Evolutionary conservation across 2,888 invertebrate genomes (phyloP).

Genomic region (Agelastica alni): DNA sequence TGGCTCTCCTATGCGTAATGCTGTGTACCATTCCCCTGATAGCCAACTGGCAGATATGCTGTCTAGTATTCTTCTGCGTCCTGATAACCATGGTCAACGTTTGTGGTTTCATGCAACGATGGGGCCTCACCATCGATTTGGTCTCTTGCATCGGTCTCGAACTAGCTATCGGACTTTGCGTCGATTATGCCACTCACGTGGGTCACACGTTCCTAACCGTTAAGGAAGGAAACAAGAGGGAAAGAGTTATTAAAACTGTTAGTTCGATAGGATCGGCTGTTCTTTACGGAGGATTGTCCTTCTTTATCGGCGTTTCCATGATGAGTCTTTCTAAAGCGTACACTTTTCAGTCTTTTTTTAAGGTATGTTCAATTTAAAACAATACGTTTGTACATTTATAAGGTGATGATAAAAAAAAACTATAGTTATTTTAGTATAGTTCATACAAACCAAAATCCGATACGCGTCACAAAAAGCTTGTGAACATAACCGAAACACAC

Average conservation of each 20-base stretch:
- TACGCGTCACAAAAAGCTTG: no score
- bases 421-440: no score
- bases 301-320: constrained; percentile 72
- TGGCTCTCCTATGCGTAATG: constrained; percentile 80
- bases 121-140: constrained; percentile 82
- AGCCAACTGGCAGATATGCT: constrained; percentile 75
- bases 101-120: constrained; percentile 77
- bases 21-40: constrained; percentile 76
- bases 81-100: constrained; percentile 74
- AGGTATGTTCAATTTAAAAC: constrained; percentile 52
- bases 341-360: constrained; percentile 75
- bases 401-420: no score
- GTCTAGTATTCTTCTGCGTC: constrained; percentile 78
- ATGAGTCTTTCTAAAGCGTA: constrained; percentile 74
- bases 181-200: constrained; percentile 82
- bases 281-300: constrained; percentile 76
- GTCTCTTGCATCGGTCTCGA: constrained; percentile 79
- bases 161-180: constrained; percentile 79
- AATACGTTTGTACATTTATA: no score
- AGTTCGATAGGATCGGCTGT: constrained; percentile 77
- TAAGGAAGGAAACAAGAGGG: constrained; percentile 59
- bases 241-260: constrained; percentile 68
- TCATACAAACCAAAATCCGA: no score
- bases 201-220: constrained; percentile 78
- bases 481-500: no score